A percentile compares a stretch with the other conserved stretches of the same genome.
phyloP scores from a whole-genome alignment of 2,888 invertebrate species.

The Ichneumon xanthorius region DNA sequence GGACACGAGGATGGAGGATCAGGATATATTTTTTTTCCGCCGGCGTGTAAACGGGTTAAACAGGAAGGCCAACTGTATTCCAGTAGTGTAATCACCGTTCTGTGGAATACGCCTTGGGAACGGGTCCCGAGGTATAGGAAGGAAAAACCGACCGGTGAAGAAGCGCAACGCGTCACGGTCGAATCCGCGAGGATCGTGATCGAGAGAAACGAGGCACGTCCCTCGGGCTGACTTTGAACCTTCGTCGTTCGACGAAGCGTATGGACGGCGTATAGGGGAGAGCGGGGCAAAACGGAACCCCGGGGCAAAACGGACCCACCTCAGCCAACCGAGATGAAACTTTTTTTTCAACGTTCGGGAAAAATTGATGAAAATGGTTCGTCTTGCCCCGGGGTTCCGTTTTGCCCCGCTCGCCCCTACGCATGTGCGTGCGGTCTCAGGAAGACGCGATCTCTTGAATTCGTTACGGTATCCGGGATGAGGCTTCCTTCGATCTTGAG shows the following conservation, averaged over 20 bases:
- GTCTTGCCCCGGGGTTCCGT: neutral
- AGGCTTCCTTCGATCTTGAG: constrained; percentile 54
- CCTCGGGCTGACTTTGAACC: constrained; percentile 66
- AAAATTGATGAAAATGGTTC: neutral
- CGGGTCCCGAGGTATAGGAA: constrained; percentile 74
- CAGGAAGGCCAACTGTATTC: constrained; percentile 75
- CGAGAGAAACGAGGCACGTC: constrained; percentile 68
- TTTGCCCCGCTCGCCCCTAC: constrained; percentile 12
- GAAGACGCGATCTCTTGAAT: constrained; percentile 53
- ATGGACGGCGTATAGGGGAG: constrained; percentile 21
- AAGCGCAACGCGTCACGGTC: constrained; percentile 68
- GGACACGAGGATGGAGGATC: neutral
- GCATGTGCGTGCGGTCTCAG: constrained; percentile 28
- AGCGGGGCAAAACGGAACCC: neutral
- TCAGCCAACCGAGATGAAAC: neutral
- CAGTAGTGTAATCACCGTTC: constrained; percentile 39
- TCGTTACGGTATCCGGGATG: constrained; percentile 62
- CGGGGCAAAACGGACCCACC: neutral
- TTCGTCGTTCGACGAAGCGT: constrained; percentile 46
- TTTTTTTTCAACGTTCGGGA: neutral
- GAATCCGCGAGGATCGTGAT: constrained; percentile 65
- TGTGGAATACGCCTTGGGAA: constrained; percentile 76
- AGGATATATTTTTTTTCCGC: constrained; percentile 26
- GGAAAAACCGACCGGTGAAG: constrained; percentile 63
- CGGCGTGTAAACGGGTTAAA: constrained; percentile 78